Conservation (phyloP, 2,888 invertebrate genomes). For the Leptopterna dolabrata region DNA sequence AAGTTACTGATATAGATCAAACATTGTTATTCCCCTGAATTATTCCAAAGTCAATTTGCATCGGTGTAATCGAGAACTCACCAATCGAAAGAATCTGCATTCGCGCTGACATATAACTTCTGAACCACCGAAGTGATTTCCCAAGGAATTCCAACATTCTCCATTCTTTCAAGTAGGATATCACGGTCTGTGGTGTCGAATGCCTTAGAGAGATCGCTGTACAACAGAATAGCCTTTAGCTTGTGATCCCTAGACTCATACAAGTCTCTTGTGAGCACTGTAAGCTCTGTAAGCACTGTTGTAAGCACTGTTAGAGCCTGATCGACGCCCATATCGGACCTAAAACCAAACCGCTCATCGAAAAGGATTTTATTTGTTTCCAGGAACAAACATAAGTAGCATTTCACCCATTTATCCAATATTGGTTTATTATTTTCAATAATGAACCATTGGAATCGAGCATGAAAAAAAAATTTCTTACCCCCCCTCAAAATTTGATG, state of each 20-base stretch:
- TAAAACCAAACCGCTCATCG: too few species aligned
- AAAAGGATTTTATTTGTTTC: background rate
- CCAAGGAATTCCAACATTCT: background rate
- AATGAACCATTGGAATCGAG: too few species aligned
- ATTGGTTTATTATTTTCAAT: too few species aligned
- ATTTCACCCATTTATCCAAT: conserved; percentile 29
- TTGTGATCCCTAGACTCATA: too few species aligned
- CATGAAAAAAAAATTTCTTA: too few species aligned
- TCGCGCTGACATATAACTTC: background rate
- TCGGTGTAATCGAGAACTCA: background rate
- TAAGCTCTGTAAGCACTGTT: too few species aligned
- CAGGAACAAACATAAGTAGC: background rate
- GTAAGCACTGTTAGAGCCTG: too few species aligned
- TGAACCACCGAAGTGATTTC: background rate
- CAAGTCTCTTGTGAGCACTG: too few species aligned
- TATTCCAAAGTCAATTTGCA: background rate
- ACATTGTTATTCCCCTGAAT: background rate
- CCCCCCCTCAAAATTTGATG: too few species aligned
- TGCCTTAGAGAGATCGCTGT: too few species aligned
- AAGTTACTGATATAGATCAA: background rate
- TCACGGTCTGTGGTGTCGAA: conserved; percentile 17
- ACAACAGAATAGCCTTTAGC: too few species aligned
- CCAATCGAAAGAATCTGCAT: background rate
- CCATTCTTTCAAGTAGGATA: background rate
- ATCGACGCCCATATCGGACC: too few species aligned